Evolutionary conservation across 2,113 vertebrate species (phyloP).

Genomic region (Lycaon pictus): DNA sequence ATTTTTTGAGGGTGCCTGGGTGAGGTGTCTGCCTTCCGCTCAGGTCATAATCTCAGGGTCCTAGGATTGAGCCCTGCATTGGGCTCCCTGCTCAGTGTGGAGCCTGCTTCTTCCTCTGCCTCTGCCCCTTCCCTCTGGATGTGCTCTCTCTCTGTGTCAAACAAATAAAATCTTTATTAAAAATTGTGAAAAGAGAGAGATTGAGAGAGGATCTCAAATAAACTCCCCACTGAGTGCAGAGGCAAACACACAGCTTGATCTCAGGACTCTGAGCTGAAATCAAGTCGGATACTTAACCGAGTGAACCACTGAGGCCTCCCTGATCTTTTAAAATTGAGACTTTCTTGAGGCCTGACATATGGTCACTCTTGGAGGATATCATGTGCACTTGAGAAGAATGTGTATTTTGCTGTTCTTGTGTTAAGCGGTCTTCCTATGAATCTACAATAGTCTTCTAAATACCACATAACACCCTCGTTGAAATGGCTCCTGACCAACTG

Average conservation of each 20-base stretch:
- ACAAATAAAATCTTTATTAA: too few relatives aligned
- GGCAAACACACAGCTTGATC: neutral
- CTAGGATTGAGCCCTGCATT: too few relatives aligned
- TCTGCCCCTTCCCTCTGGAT: too few relatives aligned
- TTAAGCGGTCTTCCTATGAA: neutral
- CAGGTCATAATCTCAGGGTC: too few relatives aligned
- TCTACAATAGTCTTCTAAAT: neutral
- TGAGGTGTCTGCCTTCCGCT: too few relatives aligned
- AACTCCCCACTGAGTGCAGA: too few relatives aligned
- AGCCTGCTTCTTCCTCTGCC: too few relatives aligned
- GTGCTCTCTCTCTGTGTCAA: too few relatives aligned
- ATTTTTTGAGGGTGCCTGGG: too few relatives aligned
- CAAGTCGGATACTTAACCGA: neutral
- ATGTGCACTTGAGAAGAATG: neutral
- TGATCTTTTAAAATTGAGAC: neutral
- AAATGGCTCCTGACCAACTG: neutral
- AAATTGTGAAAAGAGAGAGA: neutral
- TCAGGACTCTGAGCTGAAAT: neutral
- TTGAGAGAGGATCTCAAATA: neutral
- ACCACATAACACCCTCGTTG: neutral
- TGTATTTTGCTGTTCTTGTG: neutral
- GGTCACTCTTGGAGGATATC: neutral
- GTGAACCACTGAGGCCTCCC: neutral
- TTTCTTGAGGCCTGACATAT: neutral
- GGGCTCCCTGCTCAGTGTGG: too few relatives aligned